phyloP scores from a whole-genome alignment of 2,888 invertebrate genomes.

The Sceliomorpha sp. region DNA sequence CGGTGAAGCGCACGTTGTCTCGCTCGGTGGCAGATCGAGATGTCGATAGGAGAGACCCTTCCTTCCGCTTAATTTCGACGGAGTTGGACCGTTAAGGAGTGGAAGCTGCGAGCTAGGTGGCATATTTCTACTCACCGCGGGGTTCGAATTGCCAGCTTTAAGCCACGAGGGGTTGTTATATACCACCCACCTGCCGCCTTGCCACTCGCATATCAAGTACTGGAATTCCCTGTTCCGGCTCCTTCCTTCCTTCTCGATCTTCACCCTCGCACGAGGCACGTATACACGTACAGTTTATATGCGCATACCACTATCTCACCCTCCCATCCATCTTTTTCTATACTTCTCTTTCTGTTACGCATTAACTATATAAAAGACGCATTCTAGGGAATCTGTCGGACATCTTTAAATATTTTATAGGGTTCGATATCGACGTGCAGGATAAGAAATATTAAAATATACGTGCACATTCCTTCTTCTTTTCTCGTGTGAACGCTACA shows the following conservation, averaged over 20 bases:
- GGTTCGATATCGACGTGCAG: too few species aligned
- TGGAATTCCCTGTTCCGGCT: slow-evolving; percentile 52
- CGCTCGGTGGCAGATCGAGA: slow-evolving; percentile 51
- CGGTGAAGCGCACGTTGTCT: slow-evolving; percentile 30
- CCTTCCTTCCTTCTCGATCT: slow-evolving; percentile 49
- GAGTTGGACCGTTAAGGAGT: slow-evolving; percentile 70
- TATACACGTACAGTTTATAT: slow-evolving; percentile 40
- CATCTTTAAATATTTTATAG: too few species aligned
- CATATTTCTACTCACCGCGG: slow-evolving; percentile 70
- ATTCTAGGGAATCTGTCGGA: too few species aligned
- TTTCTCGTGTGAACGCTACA: too few species aligned
- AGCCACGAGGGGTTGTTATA: slow-evolving; percentile 63
- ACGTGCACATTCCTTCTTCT: too few species aligned
- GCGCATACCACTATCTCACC: too few species aligned
- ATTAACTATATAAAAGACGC: too few species aligned
- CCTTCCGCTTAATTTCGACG: slow-evolving; percentile 70
- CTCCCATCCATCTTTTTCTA: too few species aligned
- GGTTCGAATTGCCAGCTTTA: slow-evolving; percentile 72
- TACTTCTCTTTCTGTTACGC: too few species aligned
- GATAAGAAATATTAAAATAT: too few species aligned
- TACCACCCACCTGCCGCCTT: slow-evolving; percentile 65
- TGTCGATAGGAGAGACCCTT: slow-evolving; percentile 58
- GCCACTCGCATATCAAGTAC: slow-evolving; percentile 74
- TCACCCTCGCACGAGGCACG: slow-evolving; percentile 36
- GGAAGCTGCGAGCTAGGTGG: slow-evolving; percentile 66